These are phyloP conservation scores for Chunga burmeisteri DNA, from an alignment of 2,113 vertebrate species.

Conservation along the genomic window DNA sequence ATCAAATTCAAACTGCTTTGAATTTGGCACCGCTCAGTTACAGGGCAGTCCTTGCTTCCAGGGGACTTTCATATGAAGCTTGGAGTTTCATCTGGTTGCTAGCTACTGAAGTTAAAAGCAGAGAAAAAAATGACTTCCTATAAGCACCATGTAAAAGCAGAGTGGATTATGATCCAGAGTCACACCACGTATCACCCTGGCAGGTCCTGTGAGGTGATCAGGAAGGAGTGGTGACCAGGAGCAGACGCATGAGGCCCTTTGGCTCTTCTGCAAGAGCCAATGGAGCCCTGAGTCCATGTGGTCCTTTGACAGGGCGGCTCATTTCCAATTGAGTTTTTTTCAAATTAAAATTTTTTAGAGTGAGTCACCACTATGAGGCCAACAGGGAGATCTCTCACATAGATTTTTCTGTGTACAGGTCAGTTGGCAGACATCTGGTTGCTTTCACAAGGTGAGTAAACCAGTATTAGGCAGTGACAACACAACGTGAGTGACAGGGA, in stretches of 20 bases:
- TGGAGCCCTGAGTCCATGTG: background rate
- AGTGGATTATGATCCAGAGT: background rate
- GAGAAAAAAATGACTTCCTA: background rate
- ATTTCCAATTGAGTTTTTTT: background rate
- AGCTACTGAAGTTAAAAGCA: background rate
- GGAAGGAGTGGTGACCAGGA: background rate
- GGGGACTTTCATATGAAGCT: background rate
- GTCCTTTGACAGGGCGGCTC: background rate
- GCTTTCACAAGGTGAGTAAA: background rate
- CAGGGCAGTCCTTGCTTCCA: background rate
- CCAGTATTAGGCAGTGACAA: background rate
- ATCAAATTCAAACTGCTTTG: background rate
- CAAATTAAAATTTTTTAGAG: background rate
- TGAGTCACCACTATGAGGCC: background rate
- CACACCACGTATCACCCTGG: background rate
- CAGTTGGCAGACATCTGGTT: background rate
- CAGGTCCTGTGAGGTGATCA: background rate
- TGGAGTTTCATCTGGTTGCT: background rate
- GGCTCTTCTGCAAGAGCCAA: background rate
- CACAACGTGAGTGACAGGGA: rapidly evolving
- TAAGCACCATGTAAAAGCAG: background rate
- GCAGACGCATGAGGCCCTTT: background rate
- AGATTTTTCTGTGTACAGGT: background rate
- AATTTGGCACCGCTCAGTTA: background rate
- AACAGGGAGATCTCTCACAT: background rate